Evolutionary conservation across 2,888 invertebrate genomes (phyloP).

Genomic region (Yponomeuta evonymella): DNA sequence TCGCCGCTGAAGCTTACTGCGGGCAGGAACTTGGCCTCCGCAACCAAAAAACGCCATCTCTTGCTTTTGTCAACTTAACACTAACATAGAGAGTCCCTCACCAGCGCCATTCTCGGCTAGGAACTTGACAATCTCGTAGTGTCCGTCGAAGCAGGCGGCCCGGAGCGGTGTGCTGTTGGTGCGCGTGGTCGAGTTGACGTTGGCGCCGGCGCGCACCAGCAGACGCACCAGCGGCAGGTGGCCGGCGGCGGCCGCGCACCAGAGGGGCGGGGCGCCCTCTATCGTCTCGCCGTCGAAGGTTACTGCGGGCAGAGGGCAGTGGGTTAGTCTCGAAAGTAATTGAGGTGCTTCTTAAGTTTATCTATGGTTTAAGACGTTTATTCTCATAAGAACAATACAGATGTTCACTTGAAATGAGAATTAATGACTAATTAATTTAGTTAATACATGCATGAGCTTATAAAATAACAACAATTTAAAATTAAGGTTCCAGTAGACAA

Average conservation of each 20-base stretch:
- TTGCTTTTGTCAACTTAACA: no score
- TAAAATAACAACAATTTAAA: no score
- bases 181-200: slow-evolving; percentile 94
- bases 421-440: no score
- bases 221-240: slow-evolving; percentile 90
- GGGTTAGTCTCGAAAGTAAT: not conserved
- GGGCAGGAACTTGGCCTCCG: slow-evolving; percentile 11
- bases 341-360: no score
- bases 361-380: no score
- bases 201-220: slow-evolving; percentile 89
- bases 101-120: slow-evolving; percentile 93
- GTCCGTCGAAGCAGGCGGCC: slow-evolving; percentile 98
- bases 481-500: no score
- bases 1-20: slow-evolving; percentile 97
- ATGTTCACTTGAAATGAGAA: no score
- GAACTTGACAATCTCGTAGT: slow-evolving; percentile 95
- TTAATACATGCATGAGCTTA: no score
- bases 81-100: slow-evolving; percentile 41
- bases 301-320: slow-evolving; percentile 71
- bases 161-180: slow-evolving; percentile 96
- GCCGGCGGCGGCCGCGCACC: slow-evolving; percentile 98
- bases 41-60: not conserved
- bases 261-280: slow-evolving; percentile 96
- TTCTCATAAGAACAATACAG: no score
- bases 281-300: slow-evolving; percentile 98